These are phyloP conservation scores for Corvus moneduloides DNA, from an alignment of 2,113 vertebrate species.

Conservation along the genomic window DNA sequence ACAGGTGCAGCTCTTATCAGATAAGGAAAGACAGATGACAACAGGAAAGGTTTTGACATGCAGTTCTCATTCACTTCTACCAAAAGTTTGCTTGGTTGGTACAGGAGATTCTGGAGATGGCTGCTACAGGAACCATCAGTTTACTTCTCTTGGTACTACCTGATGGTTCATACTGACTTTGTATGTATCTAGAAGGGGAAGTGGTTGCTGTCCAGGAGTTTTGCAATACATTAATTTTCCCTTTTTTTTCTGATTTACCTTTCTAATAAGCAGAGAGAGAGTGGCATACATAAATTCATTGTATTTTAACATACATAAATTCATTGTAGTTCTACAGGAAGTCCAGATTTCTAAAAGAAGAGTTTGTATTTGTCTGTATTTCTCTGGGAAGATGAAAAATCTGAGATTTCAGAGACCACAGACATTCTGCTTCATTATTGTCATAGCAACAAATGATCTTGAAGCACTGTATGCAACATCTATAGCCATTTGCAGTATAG, in stretches of 20 bases:
- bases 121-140: neutral
- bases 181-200: neutral
- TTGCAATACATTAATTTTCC: neutral
- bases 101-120: neutral
- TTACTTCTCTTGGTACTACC: neutral
- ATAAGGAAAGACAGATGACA: neutral
- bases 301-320: neutral
- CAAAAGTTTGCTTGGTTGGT: neutral
- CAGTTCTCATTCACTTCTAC: neutral
- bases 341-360: neutral
- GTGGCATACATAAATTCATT: neutral
- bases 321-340: neutral
- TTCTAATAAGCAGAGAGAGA: neutral
- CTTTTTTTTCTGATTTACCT: neutral
- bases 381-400: neutral
- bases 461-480: constrained; percentile 23
- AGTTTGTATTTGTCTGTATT: neutral
- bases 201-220: neutral
- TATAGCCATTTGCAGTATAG: constrained; percentile 31
- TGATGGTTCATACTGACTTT: neutral
- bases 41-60: neutral
- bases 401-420: neutral
- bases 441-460: constrained; percentile 60
- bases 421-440: constrained; percentile 38
- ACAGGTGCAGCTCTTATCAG: neutral